Percentiles rank a stretch among this genome's conserved stretches.
Conservation (phyloP, 2,888 invertebrate genomes). For the Sphaerophoria taeniata region DNA sequence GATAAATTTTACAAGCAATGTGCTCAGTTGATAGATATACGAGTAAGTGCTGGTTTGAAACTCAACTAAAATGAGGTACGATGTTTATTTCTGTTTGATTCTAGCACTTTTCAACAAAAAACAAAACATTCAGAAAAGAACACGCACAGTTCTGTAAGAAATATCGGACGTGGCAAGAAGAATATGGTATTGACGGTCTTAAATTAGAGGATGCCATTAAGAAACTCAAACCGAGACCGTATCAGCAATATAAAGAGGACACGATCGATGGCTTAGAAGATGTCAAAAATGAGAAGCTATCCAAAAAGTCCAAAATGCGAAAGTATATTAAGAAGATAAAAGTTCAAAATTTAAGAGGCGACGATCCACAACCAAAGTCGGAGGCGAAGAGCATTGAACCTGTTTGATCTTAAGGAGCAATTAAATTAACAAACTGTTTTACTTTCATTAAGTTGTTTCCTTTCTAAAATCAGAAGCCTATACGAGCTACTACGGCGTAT, state of each 20-base stretch:
- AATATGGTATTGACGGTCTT: conserved; percentile 82
- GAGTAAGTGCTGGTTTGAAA: conserved; percentile 80
- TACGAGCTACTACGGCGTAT: neutral
- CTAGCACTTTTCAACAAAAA: conserved; percentile 81
- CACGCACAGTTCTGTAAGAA: conserved; percentile 83
- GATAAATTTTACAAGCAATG: conserved; percentile 86
- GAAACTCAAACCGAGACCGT: conserved; percentile 85
- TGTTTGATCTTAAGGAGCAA: neutral
- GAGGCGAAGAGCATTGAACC: neutral
- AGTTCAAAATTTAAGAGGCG: conserved; percentile 78
- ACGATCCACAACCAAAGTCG: conserved; percentile 52
- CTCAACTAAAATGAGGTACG: neutral
- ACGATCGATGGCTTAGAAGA: conserved; percentile 80
- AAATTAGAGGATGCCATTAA: conserved; percentile 81
- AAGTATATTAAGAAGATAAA: conserved; percentile 82
- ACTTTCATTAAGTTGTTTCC: too few species aligned
- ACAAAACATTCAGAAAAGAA: conserved; percentile 79
- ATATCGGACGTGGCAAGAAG: conserved; percentile 83
- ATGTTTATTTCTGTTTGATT: conserved; percentile 48
- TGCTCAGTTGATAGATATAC: conserved; percentile 83
- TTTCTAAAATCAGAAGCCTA: too few species aligned
- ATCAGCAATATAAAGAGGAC: conserved; percentile 85
- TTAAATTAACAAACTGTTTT: too few species aligned
- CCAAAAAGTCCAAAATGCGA: conserved; percentile 78
- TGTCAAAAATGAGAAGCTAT: conserved; percentile 78